Evolutionary conservation across 2,113 vertebrate genomes (phyloP).

Genomic region (Columba livia): DNA sequence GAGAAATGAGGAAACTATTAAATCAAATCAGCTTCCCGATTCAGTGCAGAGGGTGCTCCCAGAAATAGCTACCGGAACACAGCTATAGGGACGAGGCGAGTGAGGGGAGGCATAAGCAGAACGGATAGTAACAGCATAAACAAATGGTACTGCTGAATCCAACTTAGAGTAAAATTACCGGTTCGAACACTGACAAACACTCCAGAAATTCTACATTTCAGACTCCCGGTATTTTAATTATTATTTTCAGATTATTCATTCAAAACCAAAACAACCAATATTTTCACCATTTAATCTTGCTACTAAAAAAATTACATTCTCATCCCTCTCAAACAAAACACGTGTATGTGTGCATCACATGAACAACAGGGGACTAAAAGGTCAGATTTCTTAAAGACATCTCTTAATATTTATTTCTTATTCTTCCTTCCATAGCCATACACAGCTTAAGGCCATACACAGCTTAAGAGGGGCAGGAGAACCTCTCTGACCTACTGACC

Average conservation of each 20-base stretch:
- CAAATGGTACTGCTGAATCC: neutral
- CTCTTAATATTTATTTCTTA: neutral
- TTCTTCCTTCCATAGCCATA: neutral
- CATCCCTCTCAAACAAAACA: neutral
- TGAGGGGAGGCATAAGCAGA: neutral
- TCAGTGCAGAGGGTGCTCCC: neutral
- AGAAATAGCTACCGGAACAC: conserved; percentile 4
- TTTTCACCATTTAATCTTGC: neutral
- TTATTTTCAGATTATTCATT: neutral
- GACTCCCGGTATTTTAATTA: neutral
- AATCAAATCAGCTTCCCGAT: conserved; percentile 11
- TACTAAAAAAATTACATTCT: neutral
- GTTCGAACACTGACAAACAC: neutral
- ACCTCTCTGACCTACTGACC: too few relatives aligned
- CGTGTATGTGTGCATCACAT: neutral
- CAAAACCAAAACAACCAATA: neutral
- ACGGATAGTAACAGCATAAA: neutral
- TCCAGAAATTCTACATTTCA: neutral
- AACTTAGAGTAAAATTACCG: neutral
- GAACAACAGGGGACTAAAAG: neutral
- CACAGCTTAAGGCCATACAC: neutral
- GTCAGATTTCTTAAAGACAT: neutral
- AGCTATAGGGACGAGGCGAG: neutral
- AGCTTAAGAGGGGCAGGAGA: too few relatives aligned
- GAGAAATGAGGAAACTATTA: neutral